Conservation (phyloP, 2,888 invertebrate genomes). For the Trachelus iudaicus region DNA sequence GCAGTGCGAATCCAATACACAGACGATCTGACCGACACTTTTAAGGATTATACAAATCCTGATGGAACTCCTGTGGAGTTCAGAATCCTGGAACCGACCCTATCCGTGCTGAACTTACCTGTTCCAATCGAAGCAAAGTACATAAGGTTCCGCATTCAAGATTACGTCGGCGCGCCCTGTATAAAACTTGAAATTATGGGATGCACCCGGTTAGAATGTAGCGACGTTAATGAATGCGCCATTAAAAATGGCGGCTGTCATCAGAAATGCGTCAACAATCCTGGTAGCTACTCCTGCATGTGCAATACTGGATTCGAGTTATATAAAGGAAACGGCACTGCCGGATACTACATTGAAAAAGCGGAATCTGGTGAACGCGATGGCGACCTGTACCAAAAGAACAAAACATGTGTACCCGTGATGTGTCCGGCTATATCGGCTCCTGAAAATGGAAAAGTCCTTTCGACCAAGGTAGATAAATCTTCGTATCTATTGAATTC, state of each 20-base stretch:
- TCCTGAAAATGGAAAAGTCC: conserved; percentile 86
- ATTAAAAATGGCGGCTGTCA: conserved; percentile 91
- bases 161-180: conserved; percentile 90
- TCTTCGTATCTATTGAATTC: not conserved
- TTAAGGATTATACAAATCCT: conserved; percentile 92
- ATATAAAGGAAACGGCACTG: conserved; percentile 88
- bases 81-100: conserved; percentile 86
- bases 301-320: conserved; percentile 94
- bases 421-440: conserved; percentile 84
- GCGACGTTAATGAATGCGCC: conserved; percentile 89
- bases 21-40: conserved; percentile 87
- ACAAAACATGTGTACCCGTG: conserved; percentile 94
- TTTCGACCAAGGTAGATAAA: conserved; percentile 76
- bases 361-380: conserved; percentile 89
- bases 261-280: conserved; percentile 90
- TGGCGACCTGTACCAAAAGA: conserved; percentile 88
- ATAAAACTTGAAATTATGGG: conserved; percentile 93
- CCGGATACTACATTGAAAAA: conserved; percentile 82
- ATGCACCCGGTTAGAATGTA: conserved; percentile 88
- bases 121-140: conserved; percentile 92
- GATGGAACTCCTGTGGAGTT: conserved; percentile 95
- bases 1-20: conserved; percentile 88
- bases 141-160: conserved; percentile 84
- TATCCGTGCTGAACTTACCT: conserved; percentile 91
- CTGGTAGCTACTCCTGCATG: conserved; percentile 87